Conservation (phyloP, 2,888 invertebrate species). For the Xiphydria camelus region DNA sequence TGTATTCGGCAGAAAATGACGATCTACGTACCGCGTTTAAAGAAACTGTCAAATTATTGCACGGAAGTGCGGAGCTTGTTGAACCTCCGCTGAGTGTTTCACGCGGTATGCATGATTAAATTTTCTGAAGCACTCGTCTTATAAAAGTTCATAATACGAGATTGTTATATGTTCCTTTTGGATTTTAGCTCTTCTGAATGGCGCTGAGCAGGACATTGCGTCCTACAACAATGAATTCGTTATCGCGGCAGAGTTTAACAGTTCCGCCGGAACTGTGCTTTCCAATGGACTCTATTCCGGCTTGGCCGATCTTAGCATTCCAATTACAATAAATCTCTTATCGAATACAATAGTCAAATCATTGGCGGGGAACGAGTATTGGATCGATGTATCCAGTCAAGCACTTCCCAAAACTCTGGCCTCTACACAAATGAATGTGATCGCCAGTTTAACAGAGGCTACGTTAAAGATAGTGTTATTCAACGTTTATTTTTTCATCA, state of each 20-base stretch:
- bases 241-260: constrained; percentile 60
- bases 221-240: constrained; percentile 60
- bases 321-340: constrained; percentile 61
- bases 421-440: background rate
- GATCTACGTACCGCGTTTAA: constrained; percentile 31
- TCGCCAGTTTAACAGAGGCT: constrained; percentile 1
- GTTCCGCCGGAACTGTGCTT: constrained; percentile 14
- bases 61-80: constrained; percentile 25
- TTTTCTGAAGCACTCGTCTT: no score
- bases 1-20: constrained; percentile 35
- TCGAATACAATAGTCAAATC: constrained; percentile 56
- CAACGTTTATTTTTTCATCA: constrained; percentile 49
- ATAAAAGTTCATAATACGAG: no score
- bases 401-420: constrained; percentile 35
- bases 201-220: constrained; percentile 48
- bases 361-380: constrained; percentile 34
- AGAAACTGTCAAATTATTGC: constrained; percentile 26
- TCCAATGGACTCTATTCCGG: constrained; percentile 61
- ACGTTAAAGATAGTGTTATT: constrained; percentile 46
- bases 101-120: constrained; percentile 25
- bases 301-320: constrained; percentile 61
- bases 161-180: constrained; percentile 12
- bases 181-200: constrained; percentile 57
- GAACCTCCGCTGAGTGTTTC: constrained; percentile 20
- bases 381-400: constrained; percentile 38